Evolutionary conservation across 1,140 invertebrate genomes (phyloP).

Genomic region (Myzus persicae): DNA sequence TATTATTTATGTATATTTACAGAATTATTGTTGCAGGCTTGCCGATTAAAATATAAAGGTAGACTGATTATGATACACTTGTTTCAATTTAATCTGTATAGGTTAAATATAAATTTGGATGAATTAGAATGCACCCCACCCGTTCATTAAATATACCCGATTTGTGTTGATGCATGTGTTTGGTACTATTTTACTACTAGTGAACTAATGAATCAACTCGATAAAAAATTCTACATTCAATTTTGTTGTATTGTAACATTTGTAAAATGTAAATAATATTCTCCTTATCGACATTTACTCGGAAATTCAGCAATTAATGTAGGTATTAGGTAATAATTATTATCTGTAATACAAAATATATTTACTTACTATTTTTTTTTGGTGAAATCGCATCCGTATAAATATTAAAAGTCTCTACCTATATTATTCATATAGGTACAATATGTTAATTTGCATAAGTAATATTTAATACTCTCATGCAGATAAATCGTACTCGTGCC

Average conservation of each 20-base stretch:
- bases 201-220: neutral
- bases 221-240: neutral
- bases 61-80: neutral
- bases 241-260: neutral
- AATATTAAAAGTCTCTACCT: neutral
- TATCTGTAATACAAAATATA: neutral
- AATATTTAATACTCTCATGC: no score
- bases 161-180: neutral
- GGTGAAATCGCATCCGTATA: neutral
- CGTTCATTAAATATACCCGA: neutral
- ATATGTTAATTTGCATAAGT: no score
- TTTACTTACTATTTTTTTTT: neutral
- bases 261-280: neutral
- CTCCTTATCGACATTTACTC: neutral
- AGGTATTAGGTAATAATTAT: neutral
- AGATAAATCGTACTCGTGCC: no score
- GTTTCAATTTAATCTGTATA: neutral
- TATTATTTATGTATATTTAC: neutral
- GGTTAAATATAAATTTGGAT: neutral
- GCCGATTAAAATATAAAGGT: neutral
- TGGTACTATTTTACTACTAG: neutral
- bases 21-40: neutral
- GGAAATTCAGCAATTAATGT: neutral
- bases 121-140: neutral
- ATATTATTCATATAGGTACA: no score